Base-by-base conservation (phyloP, 1,140 invertebrate species). In the Phenacoccus solenopsis region DNA sequence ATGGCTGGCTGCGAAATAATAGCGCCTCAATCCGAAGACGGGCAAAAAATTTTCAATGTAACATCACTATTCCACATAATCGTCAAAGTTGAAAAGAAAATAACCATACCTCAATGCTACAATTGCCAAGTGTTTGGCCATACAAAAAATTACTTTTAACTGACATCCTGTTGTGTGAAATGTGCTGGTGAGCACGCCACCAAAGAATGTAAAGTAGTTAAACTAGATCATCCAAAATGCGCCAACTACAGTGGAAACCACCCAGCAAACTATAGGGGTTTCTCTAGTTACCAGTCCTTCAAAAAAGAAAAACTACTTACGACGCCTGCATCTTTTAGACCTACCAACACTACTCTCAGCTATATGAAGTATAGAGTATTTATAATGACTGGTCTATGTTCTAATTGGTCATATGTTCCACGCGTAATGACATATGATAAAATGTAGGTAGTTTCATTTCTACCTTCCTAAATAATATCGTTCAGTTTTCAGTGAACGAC, bases 61-160 rank as follows among this genome's bases (percentile, higher is more conserved):
- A 28, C 57, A 61, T 28, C 68, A 0, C 16, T 69, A n/a, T 27
- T 69, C 4, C 67, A 68, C 27, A 12, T 56, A 0, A 69, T 27
- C 25, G 12, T 69, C 9, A 38, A 69, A 69, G 12, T 28, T 20
- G 68, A 69, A 20, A 69, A 69, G 28, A 24, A 56, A 49, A n/a
- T 28, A 0, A 35, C 25, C 1, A 28, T 69, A 4, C n/a, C 56
- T n/a, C 77, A 80, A 70, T 79, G 78, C 67, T 71, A 38, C 20
- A 72, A 75, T 7, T 80, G 77, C 70, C 78, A 80, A 72, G 38
- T 70, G 27, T 79, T 74, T 69, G 79, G 78, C 5, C 78, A 80
- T 68, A 77, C 77, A 9, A 76, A 78, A 71, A 70, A 69, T n/a
- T 76, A 79, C 57, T 80, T 76, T 56, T 71, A 68, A 2, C 74